Conservation (phyloP, 2,888 invertebrate species). For the Andrena minutula region DNA sequence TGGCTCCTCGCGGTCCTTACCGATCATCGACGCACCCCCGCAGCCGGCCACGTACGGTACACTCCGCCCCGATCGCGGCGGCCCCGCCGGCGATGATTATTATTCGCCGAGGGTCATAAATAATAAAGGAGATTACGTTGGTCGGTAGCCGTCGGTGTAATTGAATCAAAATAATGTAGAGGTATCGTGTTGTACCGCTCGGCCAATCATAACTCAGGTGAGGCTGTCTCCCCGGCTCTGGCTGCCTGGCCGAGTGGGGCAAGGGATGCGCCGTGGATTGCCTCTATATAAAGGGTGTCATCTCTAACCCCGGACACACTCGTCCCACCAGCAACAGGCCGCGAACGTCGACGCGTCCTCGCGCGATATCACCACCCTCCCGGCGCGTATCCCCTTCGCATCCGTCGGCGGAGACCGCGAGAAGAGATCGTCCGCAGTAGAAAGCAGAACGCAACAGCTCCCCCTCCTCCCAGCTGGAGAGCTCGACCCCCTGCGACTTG, state of each 20-base stretch:
- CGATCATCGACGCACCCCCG: background rate
- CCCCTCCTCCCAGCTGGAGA: background rate
- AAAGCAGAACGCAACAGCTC: background rate
- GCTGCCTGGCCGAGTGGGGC: slow-evolving; percentile 45
- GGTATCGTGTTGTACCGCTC: slow-evolving; percentile 81
- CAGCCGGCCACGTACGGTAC: background rate
- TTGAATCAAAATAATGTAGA: slow-evolving; percentile 83
- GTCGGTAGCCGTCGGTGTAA: slow-evolving; percentile 78
- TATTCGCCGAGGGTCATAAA: slow-evolving; percentile 76
- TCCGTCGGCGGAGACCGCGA: slow-evolving; percentile 7
- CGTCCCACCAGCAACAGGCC: slow-evolving; percentile 74
- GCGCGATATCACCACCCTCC: slow-evolving; percentile 20
- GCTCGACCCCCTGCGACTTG: background rate
- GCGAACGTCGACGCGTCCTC: slow-evolving; percentile 49
- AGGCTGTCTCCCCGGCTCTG: slow-evolving; percentile 66
- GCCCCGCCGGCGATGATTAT: slow-evolving; percentile 66
- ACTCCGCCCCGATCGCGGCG: background rate
- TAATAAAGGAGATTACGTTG: slow-evolving; percentile 79
- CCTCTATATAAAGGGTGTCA: slow-evolving; percentile 82
- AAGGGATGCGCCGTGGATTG: slow-evolving; percentile 79
- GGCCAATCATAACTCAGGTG: slow-evolving; percentile 83
- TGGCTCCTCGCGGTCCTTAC: background rate
- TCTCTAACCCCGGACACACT: slow-evolving; percentile 80
- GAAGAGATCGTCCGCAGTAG: slow-evolving; percentile 14
- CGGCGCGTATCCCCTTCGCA: background rate